Base-by-base conservation (phyloP, 2,888 invertebrate genomes). In the Drosophila robusta region DNA sequence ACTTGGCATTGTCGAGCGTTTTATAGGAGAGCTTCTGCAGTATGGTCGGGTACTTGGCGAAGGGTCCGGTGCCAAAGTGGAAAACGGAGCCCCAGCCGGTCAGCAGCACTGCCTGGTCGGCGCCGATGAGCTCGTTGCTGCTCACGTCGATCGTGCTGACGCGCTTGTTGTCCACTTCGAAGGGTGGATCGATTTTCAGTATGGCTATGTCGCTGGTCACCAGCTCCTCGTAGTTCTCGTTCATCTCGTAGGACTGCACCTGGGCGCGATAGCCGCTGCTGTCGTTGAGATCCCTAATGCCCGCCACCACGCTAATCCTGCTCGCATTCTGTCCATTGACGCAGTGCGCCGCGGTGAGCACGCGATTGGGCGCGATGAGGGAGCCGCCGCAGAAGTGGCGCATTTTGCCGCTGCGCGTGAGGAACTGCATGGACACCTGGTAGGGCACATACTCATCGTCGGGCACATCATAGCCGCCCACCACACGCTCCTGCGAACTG, bases 101-200 rank as follows among this genome's bases (percentile, higher is more conserved):
- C 0, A 92, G 75, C 5, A 84, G 64, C 0, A 90, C 90, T 3
- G 80, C 75, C 45, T 90, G 88, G 42, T 85, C 86, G 4, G 87
- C 90, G 5, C 78, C 89, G 3, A 92, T 86, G 18, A 74, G 62
- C 3, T 89, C 89, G 29, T 72, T 73, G 51, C 90, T 85, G 32
- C 80, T 85, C 7, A 91, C 90, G 63, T 90, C 90, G 34, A 95
- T 93, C 1, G 92, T 90, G 34, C 91, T 90, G 0, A 94, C 91
- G 0, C 81, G 90, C 26, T 82, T 68, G 9, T 74, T 83, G 66
- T 91, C 89, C 45, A 91, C 47, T 51, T 83, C 64, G 11, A 92
- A 90, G 3, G 91, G 80, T 1, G 87, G 87, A 51, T 89, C 87
- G 14, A 92, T 81, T 63, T 80, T 91, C 16, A 92, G 70, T 12